A percentile compares a stretch with the other conserved stretches of the same genome.
Evolutionary conservation across 2,888 invertebrate species (phyloP).

Genomic region (Abrostola tripartita): DNA sequence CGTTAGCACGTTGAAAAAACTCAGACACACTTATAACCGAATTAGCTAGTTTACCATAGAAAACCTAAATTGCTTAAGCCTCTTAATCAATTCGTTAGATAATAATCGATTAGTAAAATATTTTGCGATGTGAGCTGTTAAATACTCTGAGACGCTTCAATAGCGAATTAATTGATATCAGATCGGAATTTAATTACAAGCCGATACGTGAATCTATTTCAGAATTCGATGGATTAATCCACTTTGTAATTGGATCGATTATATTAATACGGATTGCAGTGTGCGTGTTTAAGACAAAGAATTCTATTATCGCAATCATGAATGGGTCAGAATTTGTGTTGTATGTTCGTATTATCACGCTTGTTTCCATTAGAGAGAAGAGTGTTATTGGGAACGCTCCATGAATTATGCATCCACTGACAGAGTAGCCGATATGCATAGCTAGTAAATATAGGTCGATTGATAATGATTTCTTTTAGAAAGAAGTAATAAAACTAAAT

Average conservation of each 20-base stretch:
- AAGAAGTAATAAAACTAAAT: too few species aligned
- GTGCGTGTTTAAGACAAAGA: neutral
- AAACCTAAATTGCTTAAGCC: neutral
- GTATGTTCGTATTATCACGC: neutral
- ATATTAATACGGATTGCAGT: neutral
- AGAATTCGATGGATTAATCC: neutral
- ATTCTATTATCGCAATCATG: too few species aligned
- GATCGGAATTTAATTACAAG: neutral
- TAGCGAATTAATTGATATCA: constrained; percentile 1
- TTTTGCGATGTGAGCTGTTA: neutral
- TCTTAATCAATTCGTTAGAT: constrained; percentile 2
- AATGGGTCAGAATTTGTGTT: neutral
- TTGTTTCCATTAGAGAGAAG: too few species aligned
- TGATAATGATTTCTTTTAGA: too few species aligned
- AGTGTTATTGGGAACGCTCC: too few species aligned
- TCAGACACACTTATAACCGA: too few species aligned
- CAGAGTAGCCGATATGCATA: too few species aligned
- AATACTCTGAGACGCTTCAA: neutral
- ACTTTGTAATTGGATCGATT: neutral
- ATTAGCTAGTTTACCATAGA: too few species aligned
- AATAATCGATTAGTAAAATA: neutral
- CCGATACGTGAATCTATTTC: neutral
- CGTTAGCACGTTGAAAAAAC: too few species aligned
- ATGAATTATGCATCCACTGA: too few species aligned
- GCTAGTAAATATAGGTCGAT: too few species aligned